Evolutionary conservation across 1,140 invertebrate species (phyloP), one percentile per base, ranked within the genome.

Genomic region (Drosophila malerkotliana): DNA sequence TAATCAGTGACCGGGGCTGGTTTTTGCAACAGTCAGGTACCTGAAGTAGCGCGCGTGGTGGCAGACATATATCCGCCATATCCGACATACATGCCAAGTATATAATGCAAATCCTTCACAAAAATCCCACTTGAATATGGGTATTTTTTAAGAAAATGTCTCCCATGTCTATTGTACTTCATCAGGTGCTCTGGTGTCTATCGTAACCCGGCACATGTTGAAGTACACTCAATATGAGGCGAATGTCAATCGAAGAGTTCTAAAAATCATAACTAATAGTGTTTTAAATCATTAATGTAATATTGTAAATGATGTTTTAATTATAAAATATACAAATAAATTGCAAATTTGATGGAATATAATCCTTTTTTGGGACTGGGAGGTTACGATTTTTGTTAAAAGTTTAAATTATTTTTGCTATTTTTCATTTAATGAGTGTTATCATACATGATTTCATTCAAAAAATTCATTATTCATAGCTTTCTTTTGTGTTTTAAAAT

Each of bases 91-190:
- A 12, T n/a, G 32, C 30, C n/a, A 12, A 37, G 34, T 45, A 44
- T 44, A 54, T 49, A 14, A 44, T 39, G 21, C 37, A 63, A 60
- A 53, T 41, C 48, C 34, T 58, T 53, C n/a, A 26, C n/a, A 41
- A 32, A 32, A 48, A 39, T 45, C 21, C 41, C 30, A 26, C 24
- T 49, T 54, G 41, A 66, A 32, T 73, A 39, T 47, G 18, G 12
- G 7, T 2, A 18, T 47, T 21, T 21, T 44, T 14, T 21, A 2
- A 6, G 3, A 21, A 39, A 37, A 26, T 74, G 79, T 94, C 94
- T 94, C 94, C 94, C 96, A 96, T 96, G 96, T 96, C 96, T 96
- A 97, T 98, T 98, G 97, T 98, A 98, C 97, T 98, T 97, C 97
- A 97, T 98, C 97, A 98, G 97, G 97, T 98, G 97, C 97, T 98